Percentiles rank a stretch among this genome's conserved stretches.
phyloP scores from a whole-genome alignment of 1,140 invertebrate species.

The Trypoxylus dichotomus region DNA sequence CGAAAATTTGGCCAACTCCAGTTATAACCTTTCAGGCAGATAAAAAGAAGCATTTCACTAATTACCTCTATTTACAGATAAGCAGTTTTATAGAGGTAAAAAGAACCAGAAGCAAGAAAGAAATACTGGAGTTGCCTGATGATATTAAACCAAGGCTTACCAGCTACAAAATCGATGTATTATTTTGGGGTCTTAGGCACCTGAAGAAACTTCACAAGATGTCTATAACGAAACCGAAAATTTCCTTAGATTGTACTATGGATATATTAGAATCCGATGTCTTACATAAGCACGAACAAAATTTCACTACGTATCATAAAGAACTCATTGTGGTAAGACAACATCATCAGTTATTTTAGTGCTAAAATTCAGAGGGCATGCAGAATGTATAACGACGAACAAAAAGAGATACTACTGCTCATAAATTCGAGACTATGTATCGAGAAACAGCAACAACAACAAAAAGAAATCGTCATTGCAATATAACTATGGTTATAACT shows the following conservation, averaged over 20 bases:
- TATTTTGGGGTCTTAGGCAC: conserved; percentile 66
- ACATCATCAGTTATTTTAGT: too few relatives aligned
- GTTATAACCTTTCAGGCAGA: background rate
- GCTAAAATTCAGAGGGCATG: too few relatives aligned
- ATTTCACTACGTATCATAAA: background rate
- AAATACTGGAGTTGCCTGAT: conserved; percentile 53
- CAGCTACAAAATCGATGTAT: conserved; percentile 58
- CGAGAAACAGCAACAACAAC: too few relatives aligned
- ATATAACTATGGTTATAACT: too few relatives aligned
- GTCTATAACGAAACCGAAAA: conserved; percentile 58
- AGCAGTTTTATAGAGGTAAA: background rate
- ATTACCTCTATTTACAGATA: background rate
- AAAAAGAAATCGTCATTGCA: too few relatives aligned
- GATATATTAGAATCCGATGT: conserved; percentile 59
- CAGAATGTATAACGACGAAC: too few relatives aligned
- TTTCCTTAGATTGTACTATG: conserved; percentile 60
- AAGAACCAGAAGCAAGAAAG: background rate
- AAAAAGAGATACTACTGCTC: too few relatives aligned
- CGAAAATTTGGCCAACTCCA: too few relatives aligned
- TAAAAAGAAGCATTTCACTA: background rate
- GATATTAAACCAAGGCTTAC: conserved; percentile 55
- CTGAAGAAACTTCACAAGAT: conserved; percentile 55
- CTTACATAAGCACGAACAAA: conserved; percentile 39
- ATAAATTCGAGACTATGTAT: too few relatives aligned
- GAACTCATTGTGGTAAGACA: conserved; percentile 14